phyloP scores from a whole-genome alignment of 2,888 invertebrate genomes.

The Ophion ventricosus region DNA sequence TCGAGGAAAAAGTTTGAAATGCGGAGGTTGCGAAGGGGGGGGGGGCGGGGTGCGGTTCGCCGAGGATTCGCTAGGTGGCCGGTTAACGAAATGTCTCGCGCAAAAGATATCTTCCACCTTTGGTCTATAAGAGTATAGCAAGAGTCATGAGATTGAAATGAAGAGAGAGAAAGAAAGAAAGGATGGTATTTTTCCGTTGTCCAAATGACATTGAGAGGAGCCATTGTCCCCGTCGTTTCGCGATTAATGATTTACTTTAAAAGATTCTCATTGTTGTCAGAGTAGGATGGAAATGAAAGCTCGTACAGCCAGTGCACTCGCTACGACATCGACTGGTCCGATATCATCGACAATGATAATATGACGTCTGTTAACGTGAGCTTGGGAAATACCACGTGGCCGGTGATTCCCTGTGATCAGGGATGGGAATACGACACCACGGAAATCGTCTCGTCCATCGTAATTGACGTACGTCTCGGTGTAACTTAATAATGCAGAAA shows the following conservation, averaged over 20 bases:
- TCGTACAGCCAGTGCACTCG: constrained; percentile 89
- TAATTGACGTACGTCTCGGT: constrained; percentile 87
- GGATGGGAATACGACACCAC: constrained; percentile 92
- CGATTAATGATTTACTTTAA: background rate
- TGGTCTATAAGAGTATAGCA: background rate
- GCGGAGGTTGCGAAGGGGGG: background rate
- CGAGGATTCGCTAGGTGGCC: constrained; percentile 16
- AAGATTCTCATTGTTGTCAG: constrained; percentile 63
- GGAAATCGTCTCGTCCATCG: constrained; percentile 90
- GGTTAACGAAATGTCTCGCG: background rate
- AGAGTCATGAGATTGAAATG: background rate
- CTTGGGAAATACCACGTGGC: constrained; percentile 85
- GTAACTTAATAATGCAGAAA: background rate
- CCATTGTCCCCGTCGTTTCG: constrained; percentile 26
- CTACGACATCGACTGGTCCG: constrained; percentile 88
- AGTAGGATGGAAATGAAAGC: constrained; percentile 80
- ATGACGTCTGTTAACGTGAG: constrained; percentile 76
- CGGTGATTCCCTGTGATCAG: constrained; percentile 88
- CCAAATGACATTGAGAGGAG: constrained; percentile 64
- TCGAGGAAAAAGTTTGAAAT: background rate
- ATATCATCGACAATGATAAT: constrained; percentile 68
- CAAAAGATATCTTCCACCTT: background rate
- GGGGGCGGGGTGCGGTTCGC: background rate
- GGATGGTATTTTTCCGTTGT: background rate
- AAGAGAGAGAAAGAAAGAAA: background rate